These are phyloP conservation scores for Lepidocolaptes lacrymiger DNA, from an alignment of 2,797 vertebrate genomes.

Conservation along the genomic window DNA sequence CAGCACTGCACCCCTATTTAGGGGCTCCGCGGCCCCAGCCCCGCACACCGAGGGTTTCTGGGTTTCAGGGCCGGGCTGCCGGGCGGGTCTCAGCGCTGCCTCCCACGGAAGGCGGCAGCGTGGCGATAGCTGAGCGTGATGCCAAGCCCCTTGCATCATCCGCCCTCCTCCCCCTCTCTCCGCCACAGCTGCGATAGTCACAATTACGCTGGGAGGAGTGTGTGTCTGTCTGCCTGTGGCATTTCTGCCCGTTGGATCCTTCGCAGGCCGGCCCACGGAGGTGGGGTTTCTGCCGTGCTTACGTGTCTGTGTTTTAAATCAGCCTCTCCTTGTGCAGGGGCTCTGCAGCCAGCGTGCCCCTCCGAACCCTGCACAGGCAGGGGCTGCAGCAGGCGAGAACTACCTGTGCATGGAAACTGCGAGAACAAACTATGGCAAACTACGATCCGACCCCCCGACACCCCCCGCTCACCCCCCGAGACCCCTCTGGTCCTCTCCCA, in stretches of 20 bases:
- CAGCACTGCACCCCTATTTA: background rate
- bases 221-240: background rate
- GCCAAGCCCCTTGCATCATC: constrained; percentile 58
- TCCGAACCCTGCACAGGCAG: accelerated
- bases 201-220: constrained; percentile 29
- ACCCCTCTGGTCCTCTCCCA: accelerated
- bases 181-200: background rate
- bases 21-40: background rate
- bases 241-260: background rate
- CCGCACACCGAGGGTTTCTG: no score
- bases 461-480: background rate
- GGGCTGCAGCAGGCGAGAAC: background rate
- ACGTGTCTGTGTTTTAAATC: constrained; percentile 4
- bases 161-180: background rate
- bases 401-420: background rate
- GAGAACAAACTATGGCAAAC: background rate
- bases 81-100: background rate
- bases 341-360: background rate
- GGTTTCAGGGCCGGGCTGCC: background rate
- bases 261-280: background rate
- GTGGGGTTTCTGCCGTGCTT: constrained; percentile 40
- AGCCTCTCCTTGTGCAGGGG: background rate
- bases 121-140: background rate
- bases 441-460: background rate
- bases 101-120: background rate